Evolutionary conservation across 1,140 invertebrate genomes (phyloP), one percentile per base, ranked within the genome.

Genomic region (Dinothrombium tinctorium): DNA sequence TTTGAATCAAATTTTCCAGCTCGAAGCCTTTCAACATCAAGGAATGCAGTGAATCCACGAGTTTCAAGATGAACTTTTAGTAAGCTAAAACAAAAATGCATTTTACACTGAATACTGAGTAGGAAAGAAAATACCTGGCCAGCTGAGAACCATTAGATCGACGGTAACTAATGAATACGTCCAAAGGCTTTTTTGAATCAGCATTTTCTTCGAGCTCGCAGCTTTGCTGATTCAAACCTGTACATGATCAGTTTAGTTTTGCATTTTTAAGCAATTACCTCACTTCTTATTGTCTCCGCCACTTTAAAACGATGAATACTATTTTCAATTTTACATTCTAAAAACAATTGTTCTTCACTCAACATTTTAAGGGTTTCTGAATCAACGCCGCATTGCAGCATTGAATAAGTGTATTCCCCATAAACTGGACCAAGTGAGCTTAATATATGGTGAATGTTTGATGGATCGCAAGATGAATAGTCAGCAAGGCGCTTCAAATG

Each of bases 1-100:
- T 90, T 92, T 53, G 94, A 94, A 58, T 98, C 90, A 60, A 99
- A 98, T 61, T 98, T 98, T 17, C 90, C 90, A 20, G 89, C 89
- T 59, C 92, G 82, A 29, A 94, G 59, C 49, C 82, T 66, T 54
- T 92, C 86, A 26, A 94, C 84, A 53, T 94, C 86, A 44, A 94
- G 89, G 57, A 94, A 94, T 2, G 92, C 84, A 11, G 76, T 74
- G 56, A 89, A 89, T 2, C 87, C 86, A 53, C 86, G 63, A 25
- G 98, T 59, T 59, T 95, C 83, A 20, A 99, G 67, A 56, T 96
- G 89, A 9, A 98, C 92, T 51, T 72, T 72, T 20, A 71, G 57
- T 31, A 71, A 59, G 53, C 65, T 67, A 38, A 31, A 26, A 25
- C 7, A 14, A 39, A 42, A 7, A 15, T 11, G 5, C 9, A 17